Percentiles rank a stretch among this genome's conserved stretches.
These are phyloP conservation scores for Hydroisotoma schaefferi DNA, from an alignment of 2,888 invertebrate species.

Conservation along the genomic window DNA sequence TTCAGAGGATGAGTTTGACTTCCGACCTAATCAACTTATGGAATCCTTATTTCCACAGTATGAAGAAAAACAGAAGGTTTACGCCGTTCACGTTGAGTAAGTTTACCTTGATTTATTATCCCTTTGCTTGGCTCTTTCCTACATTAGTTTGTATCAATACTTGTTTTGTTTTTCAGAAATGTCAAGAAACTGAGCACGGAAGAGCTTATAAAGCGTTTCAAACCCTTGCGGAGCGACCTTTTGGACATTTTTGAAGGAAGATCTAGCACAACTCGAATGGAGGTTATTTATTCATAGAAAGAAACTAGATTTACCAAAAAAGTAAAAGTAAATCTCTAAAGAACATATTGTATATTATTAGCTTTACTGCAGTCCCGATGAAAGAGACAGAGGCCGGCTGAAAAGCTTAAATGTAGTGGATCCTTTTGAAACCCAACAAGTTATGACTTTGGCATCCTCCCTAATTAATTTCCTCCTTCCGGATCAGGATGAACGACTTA, in stretches of 20 bases:
- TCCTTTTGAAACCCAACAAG: constrained; percentile 32
- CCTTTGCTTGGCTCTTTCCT: neutral
- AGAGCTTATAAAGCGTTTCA: neutral
- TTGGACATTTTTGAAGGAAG: constrained; percentile 33
- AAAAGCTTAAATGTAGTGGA: constrained; percentile 25
- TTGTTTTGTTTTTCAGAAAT: neutral
- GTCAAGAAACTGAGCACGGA: neutral
- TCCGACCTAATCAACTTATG: neutral
- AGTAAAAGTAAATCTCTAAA: neutral
- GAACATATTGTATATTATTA: constrained; percentile 23
- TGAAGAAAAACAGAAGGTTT: neutral
- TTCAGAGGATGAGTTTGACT: constrained; percentile 1
- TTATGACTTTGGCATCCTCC: constrained; percentile 12
- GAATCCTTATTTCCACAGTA: neutral
- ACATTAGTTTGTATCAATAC: neutral
- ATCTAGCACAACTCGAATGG: constrained; percentile 18
- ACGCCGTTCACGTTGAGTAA: neutral
- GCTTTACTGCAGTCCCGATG: constrained; percentile 11
- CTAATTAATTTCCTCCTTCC: constrained; percentile 33
- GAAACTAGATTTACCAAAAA: neutral
- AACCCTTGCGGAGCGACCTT: constrained; percentile 7
- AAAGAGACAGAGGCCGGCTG: constrained; percentile 12
- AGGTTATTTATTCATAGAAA: constrained; percentile 16
- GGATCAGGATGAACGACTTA: constrained; percentile 10
- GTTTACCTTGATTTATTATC: neutral